Percentiles rank a stretch among this genome's conserved stretches.
Conservation (phyloP, 1,140 invertebrate species). For the Dermatophagoides farinae region DNA sequence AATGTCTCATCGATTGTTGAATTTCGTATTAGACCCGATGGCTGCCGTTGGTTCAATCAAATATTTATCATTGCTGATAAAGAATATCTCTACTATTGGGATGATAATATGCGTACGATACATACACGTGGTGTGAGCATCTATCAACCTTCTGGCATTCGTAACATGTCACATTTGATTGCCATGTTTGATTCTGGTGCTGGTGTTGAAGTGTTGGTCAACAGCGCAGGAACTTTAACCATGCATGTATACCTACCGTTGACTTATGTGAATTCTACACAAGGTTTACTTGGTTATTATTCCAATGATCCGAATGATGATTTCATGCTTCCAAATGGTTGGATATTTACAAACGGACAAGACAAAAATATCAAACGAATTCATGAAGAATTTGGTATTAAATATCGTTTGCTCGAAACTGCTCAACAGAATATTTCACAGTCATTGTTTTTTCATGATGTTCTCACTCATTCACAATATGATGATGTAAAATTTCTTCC, state of each 20-base stretch:
- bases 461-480: constrained; percentile 42
- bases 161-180: constrained; percentile 80
- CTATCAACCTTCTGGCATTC: constrained; percentile 66
- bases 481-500: constrained; percentile 53
- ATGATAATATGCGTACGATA: constrained; percentile 63
- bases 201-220: constrained; percentile 72
- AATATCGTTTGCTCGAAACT: constrained; percentile 3
- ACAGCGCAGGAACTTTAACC: constrained; percentile 54
- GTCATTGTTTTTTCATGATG: constrained; percentile 50
- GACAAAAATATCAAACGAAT: constrained; percentile 19
- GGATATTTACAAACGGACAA: background rate
- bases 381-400: constrained; percentile 16
- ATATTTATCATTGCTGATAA: constrained; percentile 71
- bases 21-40: constrained; percentile 51
- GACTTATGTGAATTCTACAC: constrained; percentile 47
- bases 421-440: background rate
- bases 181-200: constrained; percentile 84
- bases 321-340: constrained; percentile 45
- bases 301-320: constrained; percentile 63
- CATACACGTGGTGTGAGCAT: constrained; percentile 71
- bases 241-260: constrained; percentile 57
- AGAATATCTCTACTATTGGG: constrained; percentile 63
- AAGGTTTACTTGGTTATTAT: constrained; percentile 76
- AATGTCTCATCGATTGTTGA: constrained; percentile 66
- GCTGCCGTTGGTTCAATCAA: constrained; percentile 72